Evolutionary conservation across 2,113 vertebrate species (phyloP), one percentile per base, ranked within the genome.

Genomic region (Mormyrus iriodes): DNA sequence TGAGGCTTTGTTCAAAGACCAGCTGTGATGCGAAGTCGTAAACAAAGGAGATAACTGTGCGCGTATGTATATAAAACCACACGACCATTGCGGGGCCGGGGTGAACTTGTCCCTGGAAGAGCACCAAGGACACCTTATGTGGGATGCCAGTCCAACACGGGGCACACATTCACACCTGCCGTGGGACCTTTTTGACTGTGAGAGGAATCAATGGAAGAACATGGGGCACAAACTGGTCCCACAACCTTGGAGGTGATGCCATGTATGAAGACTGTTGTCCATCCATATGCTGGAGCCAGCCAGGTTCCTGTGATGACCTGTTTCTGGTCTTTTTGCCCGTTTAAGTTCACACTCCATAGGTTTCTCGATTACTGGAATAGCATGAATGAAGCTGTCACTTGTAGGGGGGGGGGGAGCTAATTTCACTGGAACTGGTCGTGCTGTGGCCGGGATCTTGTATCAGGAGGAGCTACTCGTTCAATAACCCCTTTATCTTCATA

Each of bases 1-100:
- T 21, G 84, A 69, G 91, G 89, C 52, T 27, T 89, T 91, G 93
- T 89, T 93, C 91, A 92, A 91, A 91, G 89, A 90, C 76, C 85
- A 89, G 83, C 89, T 86, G 48, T 44, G 69, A 31, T n/a, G 46
- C 6, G 39, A 61, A 61, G 86, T 19, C 39, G 35, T 35, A 53
- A 35, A 76, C 69, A 76, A 76, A 39, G 69, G 13, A 76, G 15
- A 39, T 5, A 76, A 76, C 10, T 17, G 21, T 7, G 65, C 0
- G 12, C 15, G 0, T 76, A 17, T 2, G 27, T 76, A 39, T 76
- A 39, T 76, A 76, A 35, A 76, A 17, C 69, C 27, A 13, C n/a
- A 7, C 35, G 35, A 17, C 31, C 69, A 35, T n/a, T 0, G 19
- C 69, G 19, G 35, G 2, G 31, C 4, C 13, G 13, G 31, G 13